These are phyloP conservation scores for Galbula dea DNA, from an alignment of 2,113 vertebrate species.

Conservation along the genomic window DNA sequence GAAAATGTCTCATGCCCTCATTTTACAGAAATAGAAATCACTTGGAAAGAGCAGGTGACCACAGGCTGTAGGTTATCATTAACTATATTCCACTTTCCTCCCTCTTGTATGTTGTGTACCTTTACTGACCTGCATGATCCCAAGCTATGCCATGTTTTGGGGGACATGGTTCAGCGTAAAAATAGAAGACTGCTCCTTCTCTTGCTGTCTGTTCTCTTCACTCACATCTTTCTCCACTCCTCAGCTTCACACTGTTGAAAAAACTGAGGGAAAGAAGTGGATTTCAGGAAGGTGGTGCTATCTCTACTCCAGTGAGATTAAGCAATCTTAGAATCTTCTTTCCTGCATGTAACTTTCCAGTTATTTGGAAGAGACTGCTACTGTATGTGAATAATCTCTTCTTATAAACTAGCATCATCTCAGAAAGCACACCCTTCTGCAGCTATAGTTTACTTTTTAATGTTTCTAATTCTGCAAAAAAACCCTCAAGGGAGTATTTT, in stretches of 20 bases:
- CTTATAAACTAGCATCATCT: not conserved
- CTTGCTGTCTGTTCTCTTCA: not conserved
- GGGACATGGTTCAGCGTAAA: accelerated
- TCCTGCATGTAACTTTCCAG: not conserved
- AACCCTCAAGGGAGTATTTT: not conserved
- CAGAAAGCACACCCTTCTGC: not conserved
- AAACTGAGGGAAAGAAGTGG: not conserved
- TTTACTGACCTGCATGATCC: not conserved
- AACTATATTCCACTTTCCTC: not conserved
- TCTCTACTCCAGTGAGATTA: not conserved
- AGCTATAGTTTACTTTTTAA: not conserved
- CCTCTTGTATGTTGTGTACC: not conserved
- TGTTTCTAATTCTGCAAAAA: not conserved
- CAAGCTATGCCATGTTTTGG: not conserved
- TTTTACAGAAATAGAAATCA: too few species aligned
- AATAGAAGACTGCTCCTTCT: not conserved
- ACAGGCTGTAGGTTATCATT: not conserved
- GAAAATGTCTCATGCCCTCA: too few species aligned
- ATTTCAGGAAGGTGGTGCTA: not conserved
- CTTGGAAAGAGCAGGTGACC: too few species aligned
- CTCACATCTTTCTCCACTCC: not conserved
- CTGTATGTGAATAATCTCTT: not conserved
- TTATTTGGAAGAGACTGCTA: not conserved
- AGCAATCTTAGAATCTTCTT: not conserved
- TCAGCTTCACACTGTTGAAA: not conserved